Conservation (phyloP, 2,113 vertebrate species). For the Struthidea cinerea region DNA sequence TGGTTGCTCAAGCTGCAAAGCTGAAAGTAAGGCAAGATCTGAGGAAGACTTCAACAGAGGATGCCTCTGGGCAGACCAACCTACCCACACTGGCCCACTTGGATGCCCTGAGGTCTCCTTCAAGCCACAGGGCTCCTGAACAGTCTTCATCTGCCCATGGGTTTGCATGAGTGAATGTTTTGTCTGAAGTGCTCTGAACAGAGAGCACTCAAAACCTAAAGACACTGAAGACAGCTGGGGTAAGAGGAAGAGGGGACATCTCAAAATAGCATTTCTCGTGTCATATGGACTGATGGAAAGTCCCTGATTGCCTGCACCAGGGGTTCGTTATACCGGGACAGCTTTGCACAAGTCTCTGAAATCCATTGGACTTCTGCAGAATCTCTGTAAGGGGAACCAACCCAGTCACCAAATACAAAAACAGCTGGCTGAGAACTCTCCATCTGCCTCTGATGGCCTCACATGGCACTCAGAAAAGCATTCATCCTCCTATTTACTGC, state of each 20-base stretch:
- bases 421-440: neutral
- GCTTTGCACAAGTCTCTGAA: conserved; percentile 5
- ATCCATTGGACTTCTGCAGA: conserved; percentile 15
- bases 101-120: neutral
- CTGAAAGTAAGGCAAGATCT: neutral
- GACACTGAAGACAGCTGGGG: neutral
- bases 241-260: conserved; percentile 15
- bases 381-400: conserved; percentile 39
- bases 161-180: neutral
- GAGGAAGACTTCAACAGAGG: neutral
- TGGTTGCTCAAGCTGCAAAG: neutral
- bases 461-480: neutral
- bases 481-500: neutral
- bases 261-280: neutral
- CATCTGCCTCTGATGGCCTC: neutral
- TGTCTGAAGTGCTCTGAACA: neutral
- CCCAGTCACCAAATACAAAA: neutral
- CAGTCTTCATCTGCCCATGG: neutral
- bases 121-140: neutral
- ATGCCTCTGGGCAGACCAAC: neutral
- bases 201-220: neutral
- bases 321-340: neutral
- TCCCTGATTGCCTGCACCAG: neutral
- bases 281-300: neutral
- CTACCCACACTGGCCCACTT: neutral